Conservation (phyloP, 2,888 invertebrate genomes). For the Ophion obscuratus region DNA sequence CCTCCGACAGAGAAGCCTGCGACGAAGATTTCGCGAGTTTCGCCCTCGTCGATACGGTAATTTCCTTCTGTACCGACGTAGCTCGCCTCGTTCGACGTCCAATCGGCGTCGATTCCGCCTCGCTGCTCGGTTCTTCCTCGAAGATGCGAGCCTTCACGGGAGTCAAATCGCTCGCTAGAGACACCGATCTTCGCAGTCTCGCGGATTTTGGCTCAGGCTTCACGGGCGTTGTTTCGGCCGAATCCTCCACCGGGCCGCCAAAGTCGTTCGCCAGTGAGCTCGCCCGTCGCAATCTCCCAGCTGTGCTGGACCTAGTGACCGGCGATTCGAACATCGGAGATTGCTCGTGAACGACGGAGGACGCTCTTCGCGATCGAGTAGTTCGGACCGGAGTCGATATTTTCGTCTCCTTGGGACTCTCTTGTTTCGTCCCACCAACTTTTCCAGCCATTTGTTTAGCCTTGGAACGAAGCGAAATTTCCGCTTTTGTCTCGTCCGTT, state of each 20-base stretch:
- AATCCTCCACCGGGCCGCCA: constrained; percentile 8
- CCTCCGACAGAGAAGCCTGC: constrained; percentile 45
- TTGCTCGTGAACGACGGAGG: constrained; percentile 68
- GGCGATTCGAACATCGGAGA: constrained; percentile 41
- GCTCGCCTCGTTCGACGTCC: constrained; percentile 74
- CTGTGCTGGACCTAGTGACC: constrained; percentile 35
- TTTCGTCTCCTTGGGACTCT: constrained; percentile 35
- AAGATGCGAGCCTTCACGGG: constrained; percentile 41
- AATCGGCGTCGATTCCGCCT: constrained; percentile 60
- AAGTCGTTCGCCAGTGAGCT: constrained; percentile 73
- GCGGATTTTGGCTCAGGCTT: constrained; percentile 21
- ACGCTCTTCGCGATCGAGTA: constrained; percentile 74
- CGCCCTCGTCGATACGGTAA: constrained; percentile 36
- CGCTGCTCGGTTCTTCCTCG: constrained; percentile 34
- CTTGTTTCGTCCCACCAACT: neutral
- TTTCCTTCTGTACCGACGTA: constrained; percentile 73
- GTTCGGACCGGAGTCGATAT: constrained; percentile 60
- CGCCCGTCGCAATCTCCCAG: constrained; percentile 66
- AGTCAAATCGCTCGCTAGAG: constrained; percentile 67
- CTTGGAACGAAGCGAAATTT: constrained; percentile 21
- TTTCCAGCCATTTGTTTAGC: constrained; percentile 14
- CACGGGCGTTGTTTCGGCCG: constrained; percentile 11
- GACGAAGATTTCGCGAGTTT: constrained; percentile 58
- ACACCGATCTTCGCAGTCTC: constrained; percentile 63
- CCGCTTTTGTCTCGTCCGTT: neutral